These are phyloP conservation scores for Gasterosteus nipponicus DNA, from an alignment of 2,113 vertebrate species.

Conservation along the genomic window DNA sequence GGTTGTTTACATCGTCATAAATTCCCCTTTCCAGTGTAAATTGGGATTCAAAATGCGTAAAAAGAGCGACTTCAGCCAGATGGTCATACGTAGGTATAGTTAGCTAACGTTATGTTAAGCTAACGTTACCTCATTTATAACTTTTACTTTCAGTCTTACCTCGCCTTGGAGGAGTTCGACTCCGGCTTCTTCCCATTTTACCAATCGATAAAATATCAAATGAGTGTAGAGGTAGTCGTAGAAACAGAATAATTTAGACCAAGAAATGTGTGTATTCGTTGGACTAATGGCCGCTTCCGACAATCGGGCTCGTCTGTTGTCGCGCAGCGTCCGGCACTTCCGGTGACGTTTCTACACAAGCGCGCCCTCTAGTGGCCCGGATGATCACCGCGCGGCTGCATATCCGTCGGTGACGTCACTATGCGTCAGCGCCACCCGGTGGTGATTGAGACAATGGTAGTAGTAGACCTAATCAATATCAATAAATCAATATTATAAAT, in stretches of 20 bases:
- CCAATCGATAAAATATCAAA: not conserved
- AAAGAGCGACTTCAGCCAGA: not conserved
- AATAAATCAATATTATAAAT: not conserved
- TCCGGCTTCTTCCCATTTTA: slow-evolving; percentile 80
- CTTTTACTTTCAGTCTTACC: slow-evolving; percentile 55
- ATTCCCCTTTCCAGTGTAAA: not conserved
- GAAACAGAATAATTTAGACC: accelerated
- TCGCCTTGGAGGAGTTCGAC: slow-evolving; percentile 78
- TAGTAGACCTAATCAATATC: not conserved
- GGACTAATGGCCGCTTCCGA: not conserved
- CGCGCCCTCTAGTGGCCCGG: slow-evolving; percentile 36
- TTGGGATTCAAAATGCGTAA: not conserved
- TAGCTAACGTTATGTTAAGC: too few relatives aligned
- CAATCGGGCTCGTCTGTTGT: not conserved
- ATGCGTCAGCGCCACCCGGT: not conserved
- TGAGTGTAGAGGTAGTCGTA: not conserved
- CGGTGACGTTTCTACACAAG: not conserved
- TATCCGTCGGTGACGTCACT: not conserved
- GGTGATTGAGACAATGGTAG: not conserved
- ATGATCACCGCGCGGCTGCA: not conserved
- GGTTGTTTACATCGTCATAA: accelerated
- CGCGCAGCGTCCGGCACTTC: not conserved
- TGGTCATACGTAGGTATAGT: not conserved
- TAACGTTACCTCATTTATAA: slow-evolving; percentile 8
- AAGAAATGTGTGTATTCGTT: not conserved